A percentile compares a stretch with the other conserved stretches of the same genome.
phyloP scores from a whole-genome alignment of 2,113 vertebrate species.

The Cryptomyrus ogoouensis region DNA sequence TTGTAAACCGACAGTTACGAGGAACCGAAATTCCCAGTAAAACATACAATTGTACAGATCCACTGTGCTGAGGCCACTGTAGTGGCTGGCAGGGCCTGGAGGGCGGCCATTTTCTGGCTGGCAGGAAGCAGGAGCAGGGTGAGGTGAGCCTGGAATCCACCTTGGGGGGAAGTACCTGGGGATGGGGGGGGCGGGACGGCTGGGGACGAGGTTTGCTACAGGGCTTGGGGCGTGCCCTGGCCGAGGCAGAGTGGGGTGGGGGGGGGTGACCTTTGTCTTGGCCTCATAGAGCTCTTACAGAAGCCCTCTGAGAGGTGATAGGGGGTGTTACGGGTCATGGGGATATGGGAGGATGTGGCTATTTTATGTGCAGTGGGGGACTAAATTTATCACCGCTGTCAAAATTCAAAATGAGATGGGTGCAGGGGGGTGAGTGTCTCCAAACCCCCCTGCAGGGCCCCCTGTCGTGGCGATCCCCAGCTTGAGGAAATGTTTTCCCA shows the following conservation, averaged over 20 bases:
- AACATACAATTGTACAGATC: not conserved
- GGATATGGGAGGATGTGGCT: not conserved
- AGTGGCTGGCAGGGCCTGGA: not conserved
- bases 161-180: not conserved
- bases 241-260: slow-evolving; percentile 12
- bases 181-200: not conserved
- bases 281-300: not conserved
- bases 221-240: not conserved
- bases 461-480: not conserved
- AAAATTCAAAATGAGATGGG: slow-evolving; percentile 2
- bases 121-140: not conserved
- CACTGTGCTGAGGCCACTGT: not conserved
- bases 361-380: not conserved
- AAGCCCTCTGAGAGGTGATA: slow-evolving; percentile 9
- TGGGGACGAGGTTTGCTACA: not conserved
- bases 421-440: not conserved
- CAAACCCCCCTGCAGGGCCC: not conserved
- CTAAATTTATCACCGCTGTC: slow-evolving; percentile 16
- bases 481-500: slow-evolving; percentile 10
- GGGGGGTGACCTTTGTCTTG: slow-evolving; percentile 33
- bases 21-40: not conserved
- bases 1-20: not conserved
- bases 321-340: slow-evolving; percentile 25
- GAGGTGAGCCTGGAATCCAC: not conserved
- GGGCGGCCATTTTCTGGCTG: not conserved